Percentiles rank a stretch among this genome's conserved stretches.
Conservation (phyloP, 2,888 invertebrate species). For the Dastarcus helophoroides region DNA sequence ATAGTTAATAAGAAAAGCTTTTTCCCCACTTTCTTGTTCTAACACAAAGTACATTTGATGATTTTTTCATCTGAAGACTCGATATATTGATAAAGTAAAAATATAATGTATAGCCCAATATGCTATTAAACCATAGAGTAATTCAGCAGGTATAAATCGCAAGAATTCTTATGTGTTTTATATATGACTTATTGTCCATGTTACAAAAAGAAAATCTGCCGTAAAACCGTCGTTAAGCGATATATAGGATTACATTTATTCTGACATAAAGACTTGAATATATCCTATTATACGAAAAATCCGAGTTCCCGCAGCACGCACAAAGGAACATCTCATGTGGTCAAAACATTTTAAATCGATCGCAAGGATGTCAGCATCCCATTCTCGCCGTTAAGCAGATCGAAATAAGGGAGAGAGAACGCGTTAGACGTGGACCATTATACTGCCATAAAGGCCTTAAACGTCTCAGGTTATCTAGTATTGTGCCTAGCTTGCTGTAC, state of each 20-base stretch:
- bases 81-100: too few species aligned
- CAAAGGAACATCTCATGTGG: slow-evolving; percentile 28
- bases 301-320: slow-evolving; percentile 23
- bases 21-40: too few species aligned
- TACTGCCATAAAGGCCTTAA: slow-evolving; percentile 27
- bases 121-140: too few species aligned
- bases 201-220: too few species aligned
- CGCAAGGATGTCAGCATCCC: slow-evolving; percentile 14
- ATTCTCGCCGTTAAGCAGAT: slow-evolving; percentile 18
- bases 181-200: too few species aligned
- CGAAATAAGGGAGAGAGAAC: slow-evolving; percentile 14
- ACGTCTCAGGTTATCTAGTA: slow-evolving; percentile 28
- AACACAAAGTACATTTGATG: too few species aligned
- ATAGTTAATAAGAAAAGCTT: too few species aligned
- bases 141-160: too few species aligned
- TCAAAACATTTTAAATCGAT: slow-evolving; percentile 38
- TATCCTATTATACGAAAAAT: slow-evolving; percentile 34
- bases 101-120: too few species aligned
- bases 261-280: slow-evolving; percentile 31
- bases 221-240: slow-evolving; percentile 26
- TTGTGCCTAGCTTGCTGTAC: slow-evolving; percentile 24
- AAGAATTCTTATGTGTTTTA: too few species aligned
- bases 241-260: slow-evolving; percentile 34
- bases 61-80: too few species aligned
- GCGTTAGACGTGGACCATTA: slow-evolving; percentile 28